Evolutionary conservation across 2,113 vertebrate species (phyloP).

Genomic region (Hyaena hyaena): DNA sequence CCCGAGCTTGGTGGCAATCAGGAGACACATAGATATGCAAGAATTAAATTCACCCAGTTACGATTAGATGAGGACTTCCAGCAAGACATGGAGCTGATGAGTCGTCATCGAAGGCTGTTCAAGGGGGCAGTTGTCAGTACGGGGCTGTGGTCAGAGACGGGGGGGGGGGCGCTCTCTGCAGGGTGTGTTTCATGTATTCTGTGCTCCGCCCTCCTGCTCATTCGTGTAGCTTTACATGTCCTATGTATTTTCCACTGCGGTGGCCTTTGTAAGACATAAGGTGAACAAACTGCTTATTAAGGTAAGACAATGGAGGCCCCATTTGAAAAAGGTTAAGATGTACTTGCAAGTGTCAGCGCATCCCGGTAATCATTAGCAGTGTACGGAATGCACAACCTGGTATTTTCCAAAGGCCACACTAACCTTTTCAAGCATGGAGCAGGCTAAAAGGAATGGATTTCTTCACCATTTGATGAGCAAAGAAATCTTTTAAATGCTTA

Average conservation of each 20-base stretch:
- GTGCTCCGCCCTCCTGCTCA: neutral
- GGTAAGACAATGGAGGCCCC: constrained; percentile 88
- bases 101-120: neutral
- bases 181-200: constrained; percentile 6
- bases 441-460: constrained; percentile 87
- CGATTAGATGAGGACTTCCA: neutral
- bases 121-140: constrained; percentile 23
- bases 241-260: constrained; percentile 42
- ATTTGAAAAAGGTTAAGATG: constrained; percentile 90
- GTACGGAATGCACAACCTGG: constrained; percentile 83
- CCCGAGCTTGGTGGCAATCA: neutral
- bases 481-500: constrained; percentile 83
- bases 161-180: neutral
- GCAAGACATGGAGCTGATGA: neutral
- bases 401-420: constrained; percentile 91
- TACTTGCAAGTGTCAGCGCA: constrained; percentile 86
- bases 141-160: neutral
- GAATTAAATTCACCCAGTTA: neutral
- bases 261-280: constrained; percentile 87
- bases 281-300: constrained; percentile 91
- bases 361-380: constrained; percentile 87
- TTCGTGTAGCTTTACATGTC: constrained; percentile 32
- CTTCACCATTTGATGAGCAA: constrained; percentile 82
- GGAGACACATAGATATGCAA: neutral
- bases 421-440: constrained; percentile 89